Conservation (phyloP, 1,140 invertebrate species). For the Drosophila santomea region DNA sequence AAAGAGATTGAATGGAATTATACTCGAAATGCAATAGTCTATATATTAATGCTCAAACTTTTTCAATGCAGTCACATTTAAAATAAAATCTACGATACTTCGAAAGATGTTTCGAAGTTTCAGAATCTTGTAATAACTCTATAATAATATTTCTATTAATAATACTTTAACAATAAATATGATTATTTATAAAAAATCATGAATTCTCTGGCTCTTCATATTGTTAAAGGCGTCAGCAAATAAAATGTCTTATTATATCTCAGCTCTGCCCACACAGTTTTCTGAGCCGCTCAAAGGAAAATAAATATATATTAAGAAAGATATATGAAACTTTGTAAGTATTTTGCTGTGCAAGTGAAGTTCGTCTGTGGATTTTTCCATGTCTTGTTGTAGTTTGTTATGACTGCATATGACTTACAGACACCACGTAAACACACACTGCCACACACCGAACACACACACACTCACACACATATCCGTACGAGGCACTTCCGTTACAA, state of each 20-base stretch:
- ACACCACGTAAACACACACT: constrained; percentile 16
- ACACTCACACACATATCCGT: background rate
- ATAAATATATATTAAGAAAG: constrained; percentile 9
- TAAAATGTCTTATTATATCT: background rate
- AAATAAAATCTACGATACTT: background rate
- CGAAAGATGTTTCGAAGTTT: too few species aligned
- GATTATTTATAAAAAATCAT: too few species aligned
- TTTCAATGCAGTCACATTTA: background rate
- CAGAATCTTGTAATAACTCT: too few species aligned
- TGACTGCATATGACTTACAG: constrained; percentile 62
- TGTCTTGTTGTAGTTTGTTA: constrained; percentile 30
- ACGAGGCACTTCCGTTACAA: constrained; percentile 44
- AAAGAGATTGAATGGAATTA: constrained; percentile 4
- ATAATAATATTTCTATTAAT: too few species aligned
- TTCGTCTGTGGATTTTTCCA: constrained; percentile 29
- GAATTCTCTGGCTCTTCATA: too few species aligned
- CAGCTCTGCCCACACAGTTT: background rate
- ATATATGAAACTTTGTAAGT: constrained; percentile 12
- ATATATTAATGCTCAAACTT: too few species aligned
- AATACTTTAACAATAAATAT: too few species aligned
- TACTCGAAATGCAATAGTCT: constrained; percentile 1
- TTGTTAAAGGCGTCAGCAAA: background rate
- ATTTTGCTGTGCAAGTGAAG: constrained; percentile 29
- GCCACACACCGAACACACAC: background rate
- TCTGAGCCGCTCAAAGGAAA: background rate